Evolutionary conservation across 1,140 invertebrate species (phyloP).

Genomic region (Pteromalus puparum): DNA sequence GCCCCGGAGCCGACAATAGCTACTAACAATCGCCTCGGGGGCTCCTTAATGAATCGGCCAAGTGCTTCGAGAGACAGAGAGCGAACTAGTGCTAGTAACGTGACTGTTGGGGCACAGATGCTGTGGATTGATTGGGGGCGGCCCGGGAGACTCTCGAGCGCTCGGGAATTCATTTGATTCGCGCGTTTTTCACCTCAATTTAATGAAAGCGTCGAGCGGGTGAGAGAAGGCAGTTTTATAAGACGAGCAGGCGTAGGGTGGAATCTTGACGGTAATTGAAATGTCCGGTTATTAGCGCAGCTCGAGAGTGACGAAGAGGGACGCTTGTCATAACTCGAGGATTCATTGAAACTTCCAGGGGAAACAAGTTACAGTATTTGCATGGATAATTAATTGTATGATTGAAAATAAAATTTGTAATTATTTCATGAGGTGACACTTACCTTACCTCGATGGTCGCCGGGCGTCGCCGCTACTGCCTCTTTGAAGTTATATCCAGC

Average conservation of each 20-base stretch:
- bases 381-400: too few relatives aligned
- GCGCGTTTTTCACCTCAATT: slow-evolving; percentile 48
- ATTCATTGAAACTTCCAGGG: background rate
- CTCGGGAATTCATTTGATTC: slow-evolving; percentile 49
- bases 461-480: too few relatives aligned
- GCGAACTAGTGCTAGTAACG: background rate
- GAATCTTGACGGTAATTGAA: slow-evolving; percentile 42
- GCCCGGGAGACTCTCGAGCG: background rate
- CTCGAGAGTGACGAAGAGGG: background rate
- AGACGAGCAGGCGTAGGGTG: background rate
- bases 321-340: background rate
- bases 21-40: slow-evolving; percentile 31
- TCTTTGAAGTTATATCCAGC: too few relatives aligned
- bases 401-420: too few relatives aligned
- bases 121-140: slow-evolving; percentile 47
- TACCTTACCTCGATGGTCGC: too few relatives aligned
- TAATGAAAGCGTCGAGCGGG: slow-evolving; percentile 39
- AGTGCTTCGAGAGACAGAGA: background rate
- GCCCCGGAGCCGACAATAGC: slow-evolving; percentile 21
- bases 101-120: slow-evolving; percentile 38
- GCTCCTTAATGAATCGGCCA: slow-evolving; percentile 56
- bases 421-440: too few relatives aligned
- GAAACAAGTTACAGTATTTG: background rate
- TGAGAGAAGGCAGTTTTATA: slow-evolving; percentile 32
- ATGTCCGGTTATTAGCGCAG: slow-evolving; percentile 38